Percentiles rank a stretch among this genome's conserved stretches.
Evolutionary conservation across 2,797 vertebrate genomes (phyloP).

Genomic region (Australoheros facetus): DNA sequence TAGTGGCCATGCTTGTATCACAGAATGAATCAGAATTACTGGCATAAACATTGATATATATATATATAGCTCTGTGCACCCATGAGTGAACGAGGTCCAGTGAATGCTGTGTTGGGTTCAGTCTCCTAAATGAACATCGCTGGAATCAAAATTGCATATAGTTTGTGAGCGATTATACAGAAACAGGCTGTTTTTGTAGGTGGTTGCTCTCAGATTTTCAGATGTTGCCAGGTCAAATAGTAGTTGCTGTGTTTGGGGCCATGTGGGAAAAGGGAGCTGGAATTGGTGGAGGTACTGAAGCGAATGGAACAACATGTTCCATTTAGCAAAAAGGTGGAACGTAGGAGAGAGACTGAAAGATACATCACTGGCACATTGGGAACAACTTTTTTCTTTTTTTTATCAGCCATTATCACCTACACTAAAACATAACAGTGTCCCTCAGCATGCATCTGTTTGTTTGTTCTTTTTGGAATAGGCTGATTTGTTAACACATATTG

Average conservation of each 20-base stretch:
- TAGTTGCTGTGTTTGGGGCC: slow-evolving; percentile 6
- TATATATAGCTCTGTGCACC: background rate
- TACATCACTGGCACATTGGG: background rate
- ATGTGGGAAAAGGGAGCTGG: slow-evolving; percentile 19
- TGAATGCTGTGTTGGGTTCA: background rate
- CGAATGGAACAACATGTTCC: slow-evolving; percentile 66
- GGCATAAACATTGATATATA: background rate
- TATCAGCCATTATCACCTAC: background rate
- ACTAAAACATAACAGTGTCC: background rate
- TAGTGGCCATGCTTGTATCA: too few relatives aligned
- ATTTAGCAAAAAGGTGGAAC: slow-evolving; percentile 49
- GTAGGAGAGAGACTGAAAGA: background rate
- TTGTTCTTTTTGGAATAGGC: background rate
- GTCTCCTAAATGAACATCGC: background rate
- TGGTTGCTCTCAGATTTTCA: slow-evolving; percentile 8
- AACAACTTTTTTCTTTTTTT: background rate
- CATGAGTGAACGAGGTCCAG: background rate
- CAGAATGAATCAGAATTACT: too few relatives aligned
- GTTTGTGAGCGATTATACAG: background rate
- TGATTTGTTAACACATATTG: background rate
- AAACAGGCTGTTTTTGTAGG: background rate
- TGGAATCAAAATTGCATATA: background rate
- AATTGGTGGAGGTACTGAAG: slow-evolving; percentile 11
- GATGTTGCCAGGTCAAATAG: slow-evolving; percentile 1
- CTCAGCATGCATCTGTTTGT: background rate